Conservation (phyloP, 2,888 invertebrate genomes). For the Petrolisthes manimaculis region DNA sequence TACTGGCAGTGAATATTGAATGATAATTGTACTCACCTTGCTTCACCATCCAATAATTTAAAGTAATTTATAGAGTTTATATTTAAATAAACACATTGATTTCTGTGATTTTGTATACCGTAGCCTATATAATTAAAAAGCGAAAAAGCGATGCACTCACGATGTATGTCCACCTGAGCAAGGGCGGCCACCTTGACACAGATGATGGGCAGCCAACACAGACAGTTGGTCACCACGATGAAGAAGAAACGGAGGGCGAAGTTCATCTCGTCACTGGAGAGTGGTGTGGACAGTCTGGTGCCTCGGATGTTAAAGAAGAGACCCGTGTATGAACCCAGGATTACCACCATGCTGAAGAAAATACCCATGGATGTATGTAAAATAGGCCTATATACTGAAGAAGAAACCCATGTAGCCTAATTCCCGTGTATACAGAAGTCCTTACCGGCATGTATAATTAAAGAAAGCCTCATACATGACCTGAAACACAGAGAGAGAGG, state of each 20-base stretch:
- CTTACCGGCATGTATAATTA: neutral
- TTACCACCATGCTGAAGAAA: constrained; percentile 73
- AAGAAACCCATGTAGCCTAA: too few relatives aligned
- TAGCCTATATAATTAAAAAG: too few relatives aligned
- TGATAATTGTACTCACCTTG: neutral
- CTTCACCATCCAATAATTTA: neutral
- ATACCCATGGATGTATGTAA: too few relatives aligned
- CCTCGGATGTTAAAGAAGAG: constrained; percentile 77
- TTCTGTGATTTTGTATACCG: too few relatives aligned
- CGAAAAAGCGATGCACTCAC: constrained; percentile 69
- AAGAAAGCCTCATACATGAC: neutral
- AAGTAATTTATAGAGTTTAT: too few relatives aligned
- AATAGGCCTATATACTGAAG: too few relatives aligned
- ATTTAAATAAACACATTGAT: too few relatives aligned
- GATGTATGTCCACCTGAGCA: constrained; percentile 73
- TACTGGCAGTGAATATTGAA: neutral
- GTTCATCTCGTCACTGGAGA: constrained; percentile 75
- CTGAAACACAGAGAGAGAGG: neutral
- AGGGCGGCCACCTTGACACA: constrained; percentile 77
- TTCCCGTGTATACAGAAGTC: too few relatives aligned
- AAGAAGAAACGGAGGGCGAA: constrained; percentile 79
- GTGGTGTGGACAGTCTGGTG: constrained; percentile 76
- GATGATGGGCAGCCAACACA: constrained; percentile 81
- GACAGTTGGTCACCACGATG: constrained; percentile 79
- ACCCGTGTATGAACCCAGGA: constrained; percentile 75